Conservation (phyloP, 1,140 invertebrate species). For the Drosophila arawakana region DNA sequence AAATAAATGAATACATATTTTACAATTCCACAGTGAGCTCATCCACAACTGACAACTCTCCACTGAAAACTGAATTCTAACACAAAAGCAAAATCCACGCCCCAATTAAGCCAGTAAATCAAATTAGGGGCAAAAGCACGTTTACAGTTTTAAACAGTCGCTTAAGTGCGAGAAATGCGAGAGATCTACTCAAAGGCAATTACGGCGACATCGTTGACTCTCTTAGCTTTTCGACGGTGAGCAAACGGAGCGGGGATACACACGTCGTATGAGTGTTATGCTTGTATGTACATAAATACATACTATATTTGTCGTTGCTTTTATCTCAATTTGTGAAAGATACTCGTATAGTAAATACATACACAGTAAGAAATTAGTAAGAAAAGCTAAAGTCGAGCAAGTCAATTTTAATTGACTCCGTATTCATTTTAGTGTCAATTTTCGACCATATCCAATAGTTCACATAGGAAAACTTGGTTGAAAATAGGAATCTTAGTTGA, state of each 20-base stretch:
- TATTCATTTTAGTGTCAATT: too few relatives aligned
- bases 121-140: slow-evolving; percentile 74
- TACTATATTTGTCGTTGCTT: slow-evolving; percentile 38
- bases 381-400: too few relatives aligned
- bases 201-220: slow-evolving; percentile 45
- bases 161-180: slow-evolving; percentile 11
- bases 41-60: slow-evolving; percentile 29
- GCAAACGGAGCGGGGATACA: not conserved
- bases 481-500: too few relatives aligned
- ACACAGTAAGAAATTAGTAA: too few relatives aligned
- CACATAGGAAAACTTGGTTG: too few relatives aligned
- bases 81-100: slow-evolving; percentile 43
- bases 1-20: slow-evolving; percentile 19
- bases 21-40: slow-evolving; percentile 68
- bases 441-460: too few relatives aligned
- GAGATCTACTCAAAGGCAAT: slow-evolving; percentile 48
- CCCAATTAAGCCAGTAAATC: slow-evolving; percentile 66
- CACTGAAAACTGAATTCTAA: too few relatives aligned
- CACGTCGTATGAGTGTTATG: slow-evolving; percentile 44
- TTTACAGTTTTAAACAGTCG: slow-evolving; percentile 54
- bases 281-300: not conserved
- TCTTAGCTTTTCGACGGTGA: not conserved
- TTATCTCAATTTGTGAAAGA: slow-evolving; percentile 69
- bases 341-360: not conserved
- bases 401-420: too few relatives aligned